phyloP scores from a whole-genome alignment of 2,113 vertebrate species.

The Grammomys dolichurus region DNA sequence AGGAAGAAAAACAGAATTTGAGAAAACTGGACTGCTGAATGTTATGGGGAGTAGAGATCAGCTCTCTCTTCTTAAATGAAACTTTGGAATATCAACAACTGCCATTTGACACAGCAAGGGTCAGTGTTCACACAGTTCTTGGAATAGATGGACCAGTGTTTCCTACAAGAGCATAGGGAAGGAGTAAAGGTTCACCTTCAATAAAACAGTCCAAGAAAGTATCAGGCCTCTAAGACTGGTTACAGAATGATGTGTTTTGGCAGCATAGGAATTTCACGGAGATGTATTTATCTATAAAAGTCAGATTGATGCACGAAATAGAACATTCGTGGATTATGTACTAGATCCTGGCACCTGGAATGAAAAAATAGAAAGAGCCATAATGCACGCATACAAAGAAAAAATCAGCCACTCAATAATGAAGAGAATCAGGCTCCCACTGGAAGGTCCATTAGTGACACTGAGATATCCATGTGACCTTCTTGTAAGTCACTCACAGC shows the following conservation, averaged over 20 bases:
- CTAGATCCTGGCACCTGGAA: neutral
- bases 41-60: neutral
- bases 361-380: neutral
- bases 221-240: neutral
- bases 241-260: neutral
- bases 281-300: neutral
- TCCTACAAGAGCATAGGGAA: neutral
- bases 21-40: neutral
- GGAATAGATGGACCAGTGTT: neutral
- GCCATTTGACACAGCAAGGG: neutral
- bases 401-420: neutral
- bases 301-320: neutral
- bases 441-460: neutral
- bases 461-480: neutral
- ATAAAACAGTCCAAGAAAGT: neutral
- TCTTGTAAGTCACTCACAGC: neutral
- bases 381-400: neutral
- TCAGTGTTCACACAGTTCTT: neutral
- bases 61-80: too few relatives aligned
- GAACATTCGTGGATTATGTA: neutral
- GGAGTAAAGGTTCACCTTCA: neutral
- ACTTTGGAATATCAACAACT: too few relatives aligned
- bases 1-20: neutral
- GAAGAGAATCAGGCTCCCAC: neutral
- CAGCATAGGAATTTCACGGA: neutral